Evolutionary conservation across 2,888 invertebrate species (phyloP).

Genomic region (Embidobia sp.): DNA sequence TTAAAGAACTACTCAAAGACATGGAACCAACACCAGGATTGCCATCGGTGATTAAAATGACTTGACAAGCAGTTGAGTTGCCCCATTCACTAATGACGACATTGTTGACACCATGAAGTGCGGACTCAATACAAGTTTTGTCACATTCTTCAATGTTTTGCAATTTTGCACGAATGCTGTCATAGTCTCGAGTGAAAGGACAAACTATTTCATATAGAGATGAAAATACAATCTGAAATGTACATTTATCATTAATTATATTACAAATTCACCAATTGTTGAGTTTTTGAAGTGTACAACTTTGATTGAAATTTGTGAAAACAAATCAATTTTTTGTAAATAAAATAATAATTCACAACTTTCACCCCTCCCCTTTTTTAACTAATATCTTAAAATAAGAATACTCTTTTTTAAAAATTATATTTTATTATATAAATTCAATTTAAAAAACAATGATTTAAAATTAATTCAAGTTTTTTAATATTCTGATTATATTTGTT

Average conservation of each 20-base stretch:
- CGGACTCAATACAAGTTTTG: slow-evolving; percentile 91
- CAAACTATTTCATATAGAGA: slow-evolving; percentile 86
- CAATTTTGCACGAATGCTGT: slow-evolving; percentile 88
- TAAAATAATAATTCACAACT: not conserved
- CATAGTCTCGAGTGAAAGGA: slow-evolving; percentile 94
- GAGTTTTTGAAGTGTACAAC: no score
- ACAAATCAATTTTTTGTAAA: not conserved
- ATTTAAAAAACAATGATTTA: no score
- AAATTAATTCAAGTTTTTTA: no score
- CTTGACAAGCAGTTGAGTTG: slow-evolving; percentile 91
- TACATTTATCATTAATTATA: not conserved
- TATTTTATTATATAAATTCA: no score
- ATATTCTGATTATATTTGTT: no score
- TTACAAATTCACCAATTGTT: no score
- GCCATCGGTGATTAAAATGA: slow-evolving; percentile 90
- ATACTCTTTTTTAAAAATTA: no score
- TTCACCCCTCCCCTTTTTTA: no score
- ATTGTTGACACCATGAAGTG: slow-evolving; percentile 90
- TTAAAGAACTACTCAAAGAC: slow-evolving; percentile 84
- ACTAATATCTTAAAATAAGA: no score
- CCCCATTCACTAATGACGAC: slow-evolving; percentile 95
- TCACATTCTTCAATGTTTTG: slow-evolving; percentile 91
- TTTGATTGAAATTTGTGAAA: no score
- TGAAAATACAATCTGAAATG: slow-evolving; percentile 82
- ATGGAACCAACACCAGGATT: slow-evolving; percentile 86